Evolutionary conservation across 1,140 invertebrate genomes (phyloP), one percentile per base, ranked within the genome.

Genomic region (Drosophila simulans): DNA sequence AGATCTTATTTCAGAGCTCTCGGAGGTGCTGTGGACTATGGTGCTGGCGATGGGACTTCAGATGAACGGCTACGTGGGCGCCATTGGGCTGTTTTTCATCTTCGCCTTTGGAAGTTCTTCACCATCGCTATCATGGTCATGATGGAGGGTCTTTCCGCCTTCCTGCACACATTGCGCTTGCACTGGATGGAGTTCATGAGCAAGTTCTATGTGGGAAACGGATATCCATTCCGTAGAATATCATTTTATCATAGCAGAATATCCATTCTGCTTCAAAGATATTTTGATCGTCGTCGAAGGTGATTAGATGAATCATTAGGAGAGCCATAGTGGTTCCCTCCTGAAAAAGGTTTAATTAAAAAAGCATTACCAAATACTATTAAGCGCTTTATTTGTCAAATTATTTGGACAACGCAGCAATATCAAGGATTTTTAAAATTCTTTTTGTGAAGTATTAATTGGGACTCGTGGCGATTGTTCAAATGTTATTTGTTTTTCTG

Each of bases 161-260:
- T 99, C 94, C 94, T 99, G 59, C 98, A 99, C 92, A 98, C 98
- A 2, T 95, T 99, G 54, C 97, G 98, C 94, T 94, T 99, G n/a
- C n/a, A n/a, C n/a, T n/a, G 98, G 98, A 97, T 99, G 45, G 98
- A 99, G 92, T 99, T 99, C 90, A 98, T 98, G 95, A 99, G 97
- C 93, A 99, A 99, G 93, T 99, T 99, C 93, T 99, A 99, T 92
- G 91, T 94, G 2, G 98, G 98, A 57, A 92, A 95, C 34, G 98
- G 98, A 5, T 96, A 98, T 84, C 92, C 95, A 31, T 99, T 99
- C 94, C 96, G 80, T 17, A 17, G 17, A 17, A 17, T 17, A 17
- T 17, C 0, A 17, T 17, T 17, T 17, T 17, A 17, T 17, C 17
- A 17, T 17, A 17, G 17, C 17, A 17, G 17, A 17, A 17, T 17